Conservation (phyloP, 2,113 vertebrate species). For the Tetrao urogallus region DNA sequence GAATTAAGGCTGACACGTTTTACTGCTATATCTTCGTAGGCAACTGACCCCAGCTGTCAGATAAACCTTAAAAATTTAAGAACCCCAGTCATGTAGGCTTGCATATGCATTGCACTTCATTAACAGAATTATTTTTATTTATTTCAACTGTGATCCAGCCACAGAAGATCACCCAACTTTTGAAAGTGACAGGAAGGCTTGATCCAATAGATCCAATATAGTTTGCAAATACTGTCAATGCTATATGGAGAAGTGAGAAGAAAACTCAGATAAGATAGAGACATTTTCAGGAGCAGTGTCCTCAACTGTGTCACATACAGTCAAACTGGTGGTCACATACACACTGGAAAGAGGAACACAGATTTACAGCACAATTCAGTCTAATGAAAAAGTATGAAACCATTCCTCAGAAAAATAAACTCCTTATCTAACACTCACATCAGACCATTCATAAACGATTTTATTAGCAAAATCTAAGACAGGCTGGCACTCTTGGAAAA, state of each 20-base stretch:
- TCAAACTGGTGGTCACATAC: neutral
- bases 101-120: neutral
- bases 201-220: too few relatives aligned
- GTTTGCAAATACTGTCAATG: neutral
- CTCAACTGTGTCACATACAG: neutral
- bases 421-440: neutral
- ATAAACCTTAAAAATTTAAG: neutral
- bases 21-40: neutral
- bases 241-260: neutral
- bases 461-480: constrained; percentile 8
- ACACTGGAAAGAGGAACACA: neutral
- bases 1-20: neutral
- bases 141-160: neutral
- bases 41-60: rapidly evolving
- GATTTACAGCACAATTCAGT: neutral
- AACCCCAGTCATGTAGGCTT: neutral
- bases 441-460: neutral
- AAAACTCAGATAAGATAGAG: neutral
- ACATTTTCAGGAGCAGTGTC: neutral
- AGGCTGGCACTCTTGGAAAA: neutral
- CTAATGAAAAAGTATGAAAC: neutral
- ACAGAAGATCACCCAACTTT: neutral
- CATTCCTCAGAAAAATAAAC: neutral
- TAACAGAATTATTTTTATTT: neutral
- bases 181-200: neutral